A percentile compares a stretch with the other conserved stretches of the same genome.
phyloP scores from a whole-genome alignment of 1,140 invertebrate genomes.

The Euura lappo region DNA sequence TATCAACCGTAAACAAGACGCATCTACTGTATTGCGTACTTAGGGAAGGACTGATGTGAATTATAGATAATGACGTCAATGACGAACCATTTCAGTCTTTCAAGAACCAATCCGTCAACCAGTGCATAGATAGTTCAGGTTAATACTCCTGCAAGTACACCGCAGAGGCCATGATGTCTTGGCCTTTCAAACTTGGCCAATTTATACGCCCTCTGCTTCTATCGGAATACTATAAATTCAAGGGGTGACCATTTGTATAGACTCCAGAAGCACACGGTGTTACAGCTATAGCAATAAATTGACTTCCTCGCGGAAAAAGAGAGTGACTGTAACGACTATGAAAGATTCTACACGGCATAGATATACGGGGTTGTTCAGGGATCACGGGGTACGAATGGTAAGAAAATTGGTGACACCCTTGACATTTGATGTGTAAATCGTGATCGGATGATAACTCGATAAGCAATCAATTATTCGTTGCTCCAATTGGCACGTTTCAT shows the following conservation, averaged over 20 bases:
- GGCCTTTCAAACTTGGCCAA: neutral
- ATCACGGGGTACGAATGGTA: no score
- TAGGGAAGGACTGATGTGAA: no score
- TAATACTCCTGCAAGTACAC: neutral
- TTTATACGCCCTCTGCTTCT: conserved; percentile 9
- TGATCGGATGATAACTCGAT: no score
- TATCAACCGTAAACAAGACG: conserved; percentile 7
- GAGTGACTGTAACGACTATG: neutral
- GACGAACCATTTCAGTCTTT: no score
- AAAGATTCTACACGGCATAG: neutral
- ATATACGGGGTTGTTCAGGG: no score
- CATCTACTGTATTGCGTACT: neutral
- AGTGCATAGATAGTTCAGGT: neutral
- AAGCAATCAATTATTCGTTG: no score
- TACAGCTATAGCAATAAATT: conserved; percentile 12
- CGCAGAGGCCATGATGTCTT: neutral
- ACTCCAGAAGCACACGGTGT: neutral
- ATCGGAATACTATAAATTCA: conserved; percentile 12
- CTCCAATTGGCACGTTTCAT: no score
- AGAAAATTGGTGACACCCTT: no score
- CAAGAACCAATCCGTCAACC: neutral
- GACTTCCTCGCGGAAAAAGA: neutral
- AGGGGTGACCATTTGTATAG: conserved; percentile 12
- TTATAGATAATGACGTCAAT: no score
- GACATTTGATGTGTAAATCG: no score